Evolutionary conservation across 2,797 vertebrate genomes (phyloP), one percentile per base, ranked within the genome.

Genomic region (Yasuhikotakia modesta): DNA sequence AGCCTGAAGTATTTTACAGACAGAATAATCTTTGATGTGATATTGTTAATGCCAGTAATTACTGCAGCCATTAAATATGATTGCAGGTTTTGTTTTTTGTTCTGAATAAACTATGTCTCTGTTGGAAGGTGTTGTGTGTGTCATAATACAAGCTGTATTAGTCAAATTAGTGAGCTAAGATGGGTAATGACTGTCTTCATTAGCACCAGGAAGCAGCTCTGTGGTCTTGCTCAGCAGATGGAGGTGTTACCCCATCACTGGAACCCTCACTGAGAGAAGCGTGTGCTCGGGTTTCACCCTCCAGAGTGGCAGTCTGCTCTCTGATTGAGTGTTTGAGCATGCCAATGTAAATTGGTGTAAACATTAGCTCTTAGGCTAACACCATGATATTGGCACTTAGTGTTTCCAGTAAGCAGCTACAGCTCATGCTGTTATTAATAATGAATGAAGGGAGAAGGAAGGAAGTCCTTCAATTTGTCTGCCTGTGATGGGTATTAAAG

Each of bases 271-370:
- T 66, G 67, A 64, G n/a, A 57, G 35, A 53, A 27, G 21, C n/a
- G 19, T 35, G 17, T 43, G 19, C 48, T 79, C 61, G 32, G 24
- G 67, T 78, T 66, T 73, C 60, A 67, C 30, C 57, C 64, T 65
- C 52, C 21, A 39, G 73, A 53, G 71, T 48, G 30, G 50, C 48
- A 50, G 14, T 76, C 58, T 45, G 35, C n/a, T 66, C 7, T 68
- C 24, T 16, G 32, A 55, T 55, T 55, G 53, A 55, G 1, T 52
- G 45, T 76, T 46, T 76, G 30, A 80, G 57, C 24, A 61, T 68
- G 79, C 65, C 60, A 72, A 32, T 79, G 60, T 46, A 79, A 80
- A 80, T 79, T 73, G 80, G 70, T 69, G 75, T 57, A 73, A 79
- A 82, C 75, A 70, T 78, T 70, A 82, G 30, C 66, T 46, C 77